Evolutionary conservation across 2,113 vertebrate species (phyloP), one percentile per base, ranked within the genome.

Genomic region (Antigone vipio): DNA sequence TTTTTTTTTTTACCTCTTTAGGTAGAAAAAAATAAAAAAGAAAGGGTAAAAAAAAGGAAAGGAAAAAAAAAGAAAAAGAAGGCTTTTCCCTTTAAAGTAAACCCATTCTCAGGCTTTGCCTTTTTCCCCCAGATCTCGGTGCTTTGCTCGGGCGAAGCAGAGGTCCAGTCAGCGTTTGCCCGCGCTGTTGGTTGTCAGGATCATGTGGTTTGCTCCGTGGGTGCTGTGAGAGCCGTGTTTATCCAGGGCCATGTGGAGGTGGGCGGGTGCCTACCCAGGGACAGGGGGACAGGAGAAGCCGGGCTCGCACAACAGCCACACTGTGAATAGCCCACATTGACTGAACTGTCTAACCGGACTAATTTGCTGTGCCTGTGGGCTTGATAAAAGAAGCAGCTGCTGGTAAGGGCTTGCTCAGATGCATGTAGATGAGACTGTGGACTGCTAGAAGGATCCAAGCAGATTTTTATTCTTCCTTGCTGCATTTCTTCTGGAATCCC

Each of bases 311-410:
- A 95, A 95, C 98, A 98, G 97, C 97, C 96, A 89, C 96, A 77
- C 98, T 97, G 98, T 98, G 98, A 98, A 98, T 98, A 98, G 98
- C 98, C 92, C 96, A 96, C 97, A 95, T 98, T 98, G 99, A 98
- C 98, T 97, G 97, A 98, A 98, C 98, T 96, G 98, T 97, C 97
- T 98, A 91, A 97, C 98, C 97, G 98, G 98, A 98, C 98, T 98
- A 96, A 98, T 97, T 98, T 98, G 97, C 98, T 97, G 97, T 97
- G 98, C 98, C 98, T 98, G 98, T 98, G 97, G 98, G 98, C 98
- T 98, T 97, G 98, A 98, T 97, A 97, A 98, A 97, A 98, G 98
- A 97, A 98, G 98, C 98, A 99, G 98, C 98, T 99, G 99, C 98
- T 96, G 97, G 97, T 92, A 91, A 96, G 97, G 95, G 97, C 97